Percentiles rank a stretch among this genome's conserved stretches.
Evolutionary conservation across 2,113 vertebrate genomes (phyloP).

Genomic region (Nerophis ophidion): DNA sequence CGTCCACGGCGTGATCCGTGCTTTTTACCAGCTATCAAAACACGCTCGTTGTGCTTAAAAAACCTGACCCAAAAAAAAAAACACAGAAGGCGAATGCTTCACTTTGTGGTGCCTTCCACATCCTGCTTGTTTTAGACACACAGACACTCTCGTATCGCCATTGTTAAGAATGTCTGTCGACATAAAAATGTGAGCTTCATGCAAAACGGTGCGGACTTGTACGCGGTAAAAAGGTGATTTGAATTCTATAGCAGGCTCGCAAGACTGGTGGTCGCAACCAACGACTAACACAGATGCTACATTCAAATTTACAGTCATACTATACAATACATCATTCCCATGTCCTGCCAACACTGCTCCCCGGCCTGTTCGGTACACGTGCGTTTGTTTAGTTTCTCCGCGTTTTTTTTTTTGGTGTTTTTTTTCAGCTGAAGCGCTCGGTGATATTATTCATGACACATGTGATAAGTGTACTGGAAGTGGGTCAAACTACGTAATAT

Average conservation of each 20-base stretch:
- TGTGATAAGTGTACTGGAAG: constrained; percentile 28
- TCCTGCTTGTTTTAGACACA: background rate
- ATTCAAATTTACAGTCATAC: constrained; percentile 28
- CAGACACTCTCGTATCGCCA: background rate
- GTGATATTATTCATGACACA: constrained; percentile 22
- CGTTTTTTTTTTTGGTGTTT: background rate
- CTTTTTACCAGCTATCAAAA: too few relatives aligned
- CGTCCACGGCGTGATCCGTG: background rate
- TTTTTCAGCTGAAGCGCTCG: constrained; percentile 24
- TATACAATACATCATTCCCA: constrained; percentile 36
- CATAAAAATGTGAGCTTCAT: background rate
- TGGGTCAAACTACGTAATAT: constrained; percentile 15
- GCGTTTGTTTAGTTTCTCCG: constrained; percentile 38
- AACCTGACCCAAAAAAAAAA: too few relatives aligned
- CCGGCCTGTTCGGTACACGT: constrained; percentile 16
- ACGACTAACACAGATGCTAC: constrained; percentile 32
- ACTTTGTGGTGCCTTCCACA: background rate
- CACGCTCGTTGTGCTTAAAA: too few relatives aligned
- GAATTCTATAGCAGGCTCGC: constrained; percentile 3
- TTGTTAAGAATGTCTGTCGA: background rate
- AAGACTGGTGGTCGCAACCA: constrained; percentile 20
- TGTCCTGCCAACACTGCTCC: constrained; percentile 35
- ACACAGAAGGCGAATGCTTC: background rate
- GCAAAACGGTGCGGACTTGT: background rate
- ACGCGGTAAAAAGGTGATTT: constrained; percentile 3